Evolutionary conservation across 2,888 invertebrate species (phyloP).

Genomic region (Xanthorhoe designata): DNA sequence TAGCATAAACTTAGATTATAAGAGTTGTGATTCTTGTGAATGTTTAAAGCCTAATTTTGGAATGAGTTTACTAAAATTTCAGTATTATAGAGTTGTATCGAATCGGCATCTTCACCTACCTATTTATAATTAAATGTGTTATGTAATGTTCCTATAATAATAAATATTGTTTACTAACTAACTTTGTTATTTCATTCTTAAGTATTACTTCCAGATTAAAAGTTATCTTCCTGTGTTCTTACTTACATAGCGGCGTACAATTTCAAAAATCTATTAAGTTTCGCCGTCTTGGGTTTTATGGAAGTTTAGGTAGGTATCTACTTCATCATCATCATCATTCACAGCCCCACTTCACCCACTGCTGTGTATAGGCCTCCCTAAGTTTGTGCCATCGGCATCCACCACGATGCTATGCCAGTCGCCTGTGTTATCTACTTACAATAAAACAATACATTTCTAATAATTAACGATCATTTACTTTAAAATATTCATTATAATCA

Average conservation of each 20-base stretch:
- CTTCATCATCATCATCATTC: no score
- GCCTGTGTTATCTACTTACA: constrained; percentile 39
- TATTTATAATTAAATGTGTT: constrained; percentile 25
- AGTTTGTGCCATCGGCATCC: no score
- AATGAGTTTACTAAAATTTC: constrained; percentile 27
- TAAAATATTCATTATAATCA: constrained; percentile 83
- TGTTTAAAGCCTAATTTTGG: constrained; percentile 29
- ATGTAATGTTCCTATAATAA: constrained; percentile 35
- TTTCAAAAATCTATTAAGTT: background rate
- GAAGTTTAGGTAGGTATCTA: no score
- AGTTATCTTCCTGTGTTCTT: no score
- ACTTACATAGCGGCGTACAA: no score
- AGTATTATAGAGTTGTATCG: constrained; percentile 51
- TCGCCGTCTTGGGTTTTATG: no score
- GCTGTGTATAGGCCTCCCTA: no score
- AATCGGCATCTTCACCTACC: constrained; percentile 28
- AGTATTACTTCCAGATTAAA: background rate
- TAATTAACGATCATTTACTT: constrained; percentile 86
- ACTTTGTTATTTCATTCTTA: background rate
- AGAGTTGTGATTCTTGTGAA: constrained; percentile 19
- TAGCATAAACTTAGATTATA: constrained; percentile 16
- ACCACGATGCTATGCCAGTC: no score
- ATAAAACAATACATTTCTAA: constrained; percentile 76
- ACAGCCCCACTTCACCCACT: no score
- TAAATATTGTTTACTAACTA: constrained; percentile 14